These are phyloP conservation scores for Butastur rufipennis DNA, from an alignment of 2,113 vertebrate genomes.

Conservation along the genomic window DNA sequence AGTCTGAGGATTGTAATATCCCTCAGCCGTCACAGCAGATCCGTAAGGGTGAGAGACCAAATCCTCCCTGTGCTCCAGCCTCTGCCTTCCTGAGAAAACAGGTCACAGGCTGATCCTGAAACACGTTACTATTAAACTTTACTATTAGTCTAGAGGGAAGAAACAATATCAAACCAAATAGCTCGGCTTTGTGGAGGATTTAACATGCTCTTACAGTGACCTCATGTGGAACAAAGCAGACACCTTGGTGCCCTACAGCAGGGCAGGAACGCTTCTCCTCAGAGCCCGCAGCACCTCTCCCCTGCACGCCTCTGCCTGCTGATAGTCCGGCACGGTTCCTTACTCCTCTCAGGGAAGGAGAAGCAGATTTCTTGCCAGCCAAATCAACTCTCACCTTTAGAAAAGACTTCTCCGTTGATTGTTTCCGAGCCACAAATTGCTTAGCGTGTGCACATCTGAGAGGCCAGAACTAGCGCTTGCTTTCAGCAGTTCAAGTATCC, in stretches of 20 bases:
- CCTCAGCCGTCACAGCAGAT: neutral
- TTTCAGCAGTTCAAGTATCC: neutral
- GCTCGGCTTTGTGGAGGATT: neutral
- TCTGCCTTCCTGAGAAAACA: neutral
- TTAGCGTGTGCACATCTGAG: neutral
- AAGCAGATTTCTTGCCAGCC: neutral
- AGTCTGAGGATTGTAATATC: neutral
- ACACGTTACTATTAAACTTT: neutral
- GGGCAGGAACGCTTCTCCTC: rapidly evolving
- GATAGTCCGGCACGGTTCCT: rapidly evolving
- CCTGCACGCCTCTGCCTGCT: neutral
- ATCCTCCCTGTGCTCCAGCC: neutral
- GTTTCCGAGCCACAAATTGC: neutral
- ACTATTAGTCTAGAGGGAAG: neutral
- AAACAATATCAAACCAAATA: neutral
- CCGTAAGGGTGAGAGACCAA: neutral
- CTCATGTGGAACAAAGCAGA: constrained; percentile 46
- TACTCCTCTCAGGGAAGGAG: neutral
- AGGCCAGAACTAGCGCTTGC: neutral
- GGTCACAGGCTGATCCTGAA: neutral
- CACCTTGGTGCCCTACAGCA: neutral
- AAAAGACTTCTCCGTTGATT: neutral
- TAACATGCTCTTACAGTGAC: constrained; percentile 36
- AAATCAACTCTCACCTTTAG: neutral
- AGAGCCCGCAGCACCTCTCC: rapidly evolving